phyloP scores from a whole-genome alignment of 2,113 vertebrate genomes.

The Hymenochirus boettgeri region DNA sequence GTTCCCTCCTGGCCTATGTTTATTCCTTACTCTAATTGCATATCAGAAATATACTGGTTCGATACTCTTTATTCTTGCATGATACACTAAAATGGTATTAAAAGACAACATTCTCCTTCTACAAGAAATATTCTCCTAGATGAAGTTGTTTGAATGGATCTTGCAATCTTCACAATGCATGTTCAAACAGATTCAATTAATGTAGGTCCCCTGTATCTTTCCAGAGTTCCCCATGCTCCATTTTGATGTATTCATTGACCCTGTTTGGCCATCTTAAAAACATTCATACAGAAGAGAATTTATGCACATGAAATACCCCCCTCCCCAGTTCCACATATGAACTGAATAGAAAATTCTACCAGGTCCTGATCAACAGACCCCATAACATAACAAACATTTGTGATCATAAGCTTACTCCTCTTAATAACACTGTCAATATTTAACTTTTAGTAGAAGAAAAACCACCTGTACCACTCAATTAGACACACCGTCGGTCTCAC shows the following conservation, averaged over 20 bases:
- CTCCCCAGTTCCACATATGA: not conserved
- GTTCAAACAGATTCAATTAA: not conserved
- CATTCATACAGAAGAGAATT: not conserved
- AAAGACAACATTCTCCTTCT: constrained; percentile 3
- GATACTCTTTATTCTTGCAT: constrained; percentile 2
- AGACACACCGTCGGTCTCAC: constrained; percentile 19
- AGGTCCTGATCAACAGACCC: constrained; percentile 16
- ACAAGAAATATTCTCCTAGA: constrained; percentile 1
- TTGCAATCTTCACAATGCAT: no score
- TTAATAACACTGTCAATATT: constrained; percentile 20
- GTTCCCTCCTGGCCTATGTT: not conserved
- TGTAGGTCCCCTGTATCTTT: not conserved
- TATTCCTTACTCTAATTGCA: no score
- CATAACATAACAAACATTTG: constrained; percentile 5
- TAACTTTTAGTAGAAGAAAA: constrained; percentile 16
- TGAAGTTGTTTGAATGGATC: no score
- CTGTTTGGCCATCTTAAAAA: not conserved
- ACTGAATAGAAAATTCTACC: constrained; percentile 27
- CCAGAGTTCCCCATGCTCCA: not conserved
- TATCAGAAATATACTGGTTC: not conserved
- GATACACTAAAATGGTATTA: not conserved
- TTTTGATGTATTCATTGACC: not conserved
- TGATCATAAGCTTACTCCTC: constrained; percentile 10
- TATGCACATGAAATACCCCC: not conserved
- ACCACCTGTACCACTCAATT: constrained; percentile 34